phyloP scores from a whole-genome alignment of 1,140 invertebrate species.

The Mya arenaria region DNA sequence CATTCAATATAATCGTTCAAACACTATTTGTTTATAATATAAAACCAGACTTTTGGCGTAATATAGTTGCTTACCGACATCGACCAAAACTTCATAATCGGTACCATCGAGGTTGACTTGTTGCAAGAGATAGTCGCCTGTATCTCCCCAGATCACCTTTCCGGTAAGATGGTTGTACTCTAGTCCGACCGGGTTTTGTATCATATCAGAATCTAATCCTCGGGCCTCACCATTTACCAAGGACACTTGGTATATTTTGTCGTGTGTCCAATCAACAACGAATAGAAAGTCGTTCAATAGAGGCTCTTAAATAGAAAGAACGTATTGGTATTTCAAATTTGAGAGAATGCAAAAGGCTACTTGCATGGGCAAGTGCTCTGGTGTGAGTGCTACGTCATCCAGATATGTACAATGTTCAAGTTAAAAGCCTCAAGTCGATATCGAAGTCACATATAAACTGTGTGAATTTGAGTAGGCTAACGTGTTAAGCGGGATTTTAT shows the following conservation, averaged over 20 bases:
- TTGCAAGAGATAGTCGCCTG: neutral
- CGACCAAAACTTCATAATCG: neutral
- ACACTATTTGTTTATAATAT: no score
- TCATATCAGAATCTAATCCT: neutral
- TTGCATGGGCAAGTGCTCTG: no score
- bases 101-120: neutral
- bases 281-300: slow-evolving; percentile 8
- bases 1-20: no score
- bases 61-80: slow-evolving; percentile 3
- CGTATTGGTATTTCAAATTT: no score
- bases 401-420: no score
- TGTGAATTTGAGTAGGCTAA: no score
- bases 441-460: no score
- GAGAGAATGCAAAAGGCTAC: no score
- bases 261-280: slow-evolving; percentile 33
- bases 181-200: slow-evolving; percentile 4
- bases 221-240: slow-evolving; percentile 8
- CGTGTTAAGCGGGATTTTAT: no score
- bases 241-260: slow-evolving; percentile 28
- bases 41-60: no score
- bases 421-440: no score
- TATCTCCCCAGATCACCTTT: slow-evolving; percentile 12
- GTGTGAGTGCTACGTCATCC: no score
- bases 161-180: neutral
- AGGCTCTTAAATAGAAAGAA: neutral